phyloP scores from a whole-genome alignment of 2,797 vertebrate species.

The Channa striata region DNA sequence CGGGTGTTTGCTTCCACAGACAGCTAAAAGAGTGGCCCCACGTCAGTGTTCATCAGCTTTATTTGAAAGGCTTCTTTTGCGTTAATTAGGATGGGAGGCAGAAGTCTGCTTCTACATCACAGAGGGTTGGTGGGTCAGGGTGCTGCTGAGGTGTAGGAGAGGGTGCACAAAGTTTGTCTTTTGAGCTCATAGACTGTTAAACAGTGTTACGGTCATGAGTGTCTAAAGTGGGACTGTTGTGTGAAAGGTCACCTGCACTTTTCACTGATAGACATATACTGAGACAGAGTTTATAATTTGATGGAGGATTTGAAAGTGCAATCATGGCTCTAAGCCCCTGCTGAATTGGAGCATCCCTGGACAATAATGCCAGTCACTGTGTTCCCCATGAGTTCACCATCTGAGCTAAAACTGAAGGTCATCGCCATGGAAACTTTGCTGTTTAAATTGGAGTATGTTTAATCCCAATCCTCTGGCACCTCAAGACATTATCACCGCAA shows the following conservation, averaged over 20 bases:
- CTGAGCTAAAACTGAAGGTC: constrained; percentile 79
- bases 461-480: constrained; percentile 82
- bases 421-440: constrained; percentile 81
- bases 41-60: constrained; percentile 77
- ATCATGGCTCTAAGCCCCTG: constrained; percentile 53
- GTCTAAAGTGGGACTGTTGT: constrained; percentile 26
- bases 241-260: constrained; percentile 54
- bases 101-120: constrained; percentile 31
- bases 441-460: constrained; percentile 80
- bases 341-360: constrained; percentile 47
- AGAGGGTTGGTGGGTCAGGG: constrained; percentile 33
- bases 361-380: constrained; percentile 59
- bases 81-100: constrained; percentile 67
- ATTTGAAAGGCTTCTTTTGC: constrained; percentile 71
- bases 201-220: constrained; percentile 47
- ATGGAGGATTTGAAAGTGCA: constrained; percentile 67
- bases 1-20: constrained; percentile 60
- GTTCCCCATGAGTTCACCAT: constrained; percentile 41
- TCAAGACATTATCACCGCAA: constrained; percentile 83
- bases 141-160: constrained; percentile 36
- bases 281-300: constrained; percentile 57
- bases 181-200: constrained; percentile 50
- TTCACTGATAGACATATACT: constrained; percentile 19
- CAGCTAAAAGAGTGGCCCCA: constrained; percentile 47
- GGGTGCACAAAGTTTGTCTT: constrained; percentile 60